These are phyloP conservation scores for Plutella xylostella DNA, from an alignment of 2,888 invertebrate genomes.

Conservation along the genomic window DNA sequence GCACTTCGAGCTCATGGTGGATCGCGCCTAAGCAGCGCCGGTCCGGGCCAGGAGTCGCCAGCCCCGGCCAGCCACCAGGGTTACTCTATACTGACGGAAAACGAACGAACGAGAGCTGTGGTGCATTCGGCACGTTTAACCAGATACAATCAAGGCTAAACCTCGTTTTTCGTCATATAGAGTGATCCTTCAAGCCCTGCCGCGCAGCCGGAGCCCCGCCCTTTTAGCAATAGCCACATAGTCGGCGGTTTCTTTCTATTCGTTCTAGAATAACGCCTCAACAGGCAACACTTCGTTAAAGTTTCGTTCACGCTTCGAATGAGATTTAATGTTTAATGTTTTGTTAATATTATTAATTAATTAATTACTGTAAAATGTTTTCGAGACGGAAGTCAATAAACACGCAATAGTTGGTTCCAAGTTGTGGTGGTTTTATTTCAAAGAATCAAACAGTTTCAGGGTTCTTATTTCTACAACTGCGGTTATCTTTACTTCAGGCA, in stretches of 20 bases:
- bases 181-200: too few relatives aligned
- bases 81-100: too few relatives aligned
- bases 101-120: too few relatives aligned
- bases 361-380: slow-evolving; percentile 49
- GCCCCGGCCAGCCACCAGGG: too few relatives aligned
- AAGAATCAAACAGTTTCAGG: too few relatives aligned
- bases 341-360: slow-evolving; percentile 57
- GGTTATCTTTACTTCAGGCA: too few relatives aligned
- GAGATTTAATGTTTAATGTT: slow-evolving; percentile 32
- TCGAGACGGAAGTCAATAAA: slow-evolving; percentile 69
- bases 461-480: too few relatives aligned
- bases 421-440: too few relatives aligned
- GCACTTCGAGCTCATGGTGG: slow-evolving; percentile 95
- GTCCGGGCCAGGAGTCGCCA: slow-evolving; percentile 23
- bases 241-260: slow-evolving; percentile 64
- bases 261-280: slow-evolving; percentile 63
- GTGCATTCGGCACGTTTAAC: too few relatives aligned
- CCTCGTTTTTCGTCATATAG: too few relatives aligned
- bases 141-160: too few relatives aligned
- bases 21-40: slow-evolving; percentile 58
- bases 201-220: slow-evolving; percentile 1
- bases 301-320: slow-evolving; percentile 63
- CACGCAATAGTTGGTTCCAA: slow-evolving; percentile 70
- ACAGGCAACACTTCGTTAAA: slow-evolving; percentile 47
- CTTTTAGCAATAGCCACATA: slow-evolving; percentile 65